Base-by-base conservation (phyloP, 2,113 vertebrate genomes). In the Nothoprocta pentlandii region DNA sequence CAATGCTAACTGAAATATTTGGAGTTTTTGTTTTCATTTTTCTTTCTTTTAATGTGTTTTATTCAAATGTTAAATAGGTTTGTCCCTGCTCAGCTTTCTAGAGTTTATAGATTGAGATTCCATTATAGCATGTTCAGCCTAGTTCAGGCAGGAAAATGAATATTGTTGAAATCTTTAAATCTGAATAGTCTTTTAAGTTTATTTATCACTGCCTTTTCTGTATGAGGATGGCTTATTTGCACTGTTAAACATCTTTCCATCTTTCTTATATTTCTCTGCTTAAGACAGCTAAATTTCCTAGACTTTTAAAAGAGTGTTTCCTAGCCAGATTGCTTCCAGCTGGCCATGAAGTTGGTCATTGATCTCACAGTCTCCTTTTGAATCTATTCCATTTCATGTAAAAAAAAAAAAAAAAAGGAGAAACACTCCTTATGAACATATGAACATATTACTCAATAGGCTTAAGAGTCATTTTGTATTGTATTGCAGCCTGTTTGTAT, bases 81-180 rank as follows among this genome's bases (percentile, higher is more conserved):
- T 88, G 17, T 63, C 25, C 4, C 28, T 69, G 12, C 8, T 68
- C 28, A 80, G 17, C 32, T 71, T 88, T 3, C 39, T 86, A 16
- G 15, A 42, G 3, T 71, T 86, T 44, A 51, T 56, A 64, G 6
- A 30, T 4, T 89, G 46, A 80, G 4, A 13, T 68, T 86, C 80
- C 19, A 74, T 90, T 95, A 54, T 46, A 80, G 16, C 2, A 30
- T 75, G 80, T 80, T 86, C 76, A 90, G 10, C 5, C 6, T 64
- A 26, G 12, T 64, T 85, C 34, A 54, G 34, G 32, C 68, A 62
- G 46, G 34, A 61, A 92, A 86, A 93, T 42, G 15, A 87, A 69
- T 61, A 85, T 8, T 30, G 85, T 84, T 75, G 39, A 53, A 42
- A 62, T 89, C 20, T 91, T 91, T 49, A 80, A 73, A 73, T 73